Evolutionary conservation across 2,113 vertebrate species (phyloP).

Genomic region (Thryonomys swinderianus): DNA sequence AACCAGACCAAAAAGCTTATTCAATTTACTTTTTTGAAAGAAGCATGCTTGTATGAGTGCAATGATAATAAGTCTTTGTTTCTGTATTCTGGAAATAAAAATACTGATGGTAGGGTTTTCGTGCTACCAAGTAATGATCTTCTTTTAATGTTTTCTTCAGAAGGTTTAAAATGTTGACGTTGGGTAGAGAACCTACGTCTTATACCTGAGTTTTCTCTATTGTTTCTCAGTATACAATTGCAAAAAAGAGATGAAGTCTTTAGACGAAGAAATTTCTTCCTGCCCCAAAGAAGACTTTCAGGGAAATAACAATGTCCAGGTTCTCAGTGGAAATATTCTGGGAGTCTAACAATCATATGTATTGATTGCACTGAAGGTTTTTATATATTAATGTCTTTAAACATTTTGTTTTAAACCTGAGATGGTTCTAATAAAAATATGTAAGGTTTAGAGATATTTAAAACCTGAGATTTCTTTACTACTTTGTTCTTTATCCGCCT

Average conservation of each 20-base stretch:
- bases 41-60: slow-evolving; percentile 31
- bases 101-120: neutral
- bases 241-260: slow-evolving; percentile 34
- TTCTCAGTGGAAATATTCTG: slow-evolving; percentile 61
- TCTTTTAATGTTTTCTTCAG: neutral
- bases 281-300: slow-evolving; percentile 7
- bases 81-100: slow-evolving; percentile 30
- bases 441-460: slow-evolving; percentile 24
- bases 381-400: neutral
- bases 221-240: neutral
- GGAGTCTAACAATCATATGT: slow-evolving; percentile 9
- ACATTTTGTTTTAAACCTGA: neutral
- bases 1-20: slow-evolving; percentile 51
- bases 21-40: slow-evolving; percentile 58
- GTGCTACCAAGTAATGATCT: neutral
- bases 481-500: neutral
- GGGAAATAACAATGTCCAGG: slow-evolving; percentile 47
- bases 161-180: neutral
- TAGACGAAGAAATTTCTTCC: neutral
- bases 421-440: neutral
- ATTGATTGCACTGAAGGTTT: neutral
- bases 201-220: neutral
- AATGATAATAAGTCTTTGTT: neutral
- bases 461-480: slow-evolving; percentile 8
- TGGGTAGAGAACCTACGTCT: neutral